Evolutionary conservation across 2,888 invertebrate genomes (phyloP), one percentile per base, ranked within the genome.

Genomic region (Oligia latruncula): DNA sequence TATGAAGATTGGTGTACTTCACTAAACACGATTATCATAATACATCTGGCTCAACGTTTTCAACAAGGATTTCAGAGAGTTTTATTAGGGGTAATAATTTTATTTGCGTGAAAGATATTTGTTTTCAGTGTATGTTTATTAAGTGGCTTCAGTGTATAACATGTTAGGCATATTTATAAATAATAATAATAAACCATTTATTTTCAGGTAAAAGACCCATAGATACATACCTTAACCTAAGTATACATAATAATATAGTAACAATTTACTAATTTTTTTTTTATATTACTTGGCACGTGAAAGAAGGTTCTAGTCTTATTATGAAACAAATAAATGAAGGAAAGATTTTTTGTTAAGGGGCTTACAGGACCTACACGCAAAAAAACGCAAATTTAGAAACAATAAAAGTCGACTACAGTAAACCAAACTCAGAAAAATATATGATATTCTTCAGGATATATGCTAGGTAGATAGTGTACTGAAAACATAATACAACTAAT

Each of bases 1-100:
- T 75, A 78, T 72, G 81, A 81, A 73, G 77, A 84, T 78, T 74
- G 68, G 29, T 77, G 62, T 76, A 43, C 76, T 84, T 80, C 52
- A 64, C 46, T 77, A 64, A 72, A 85, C 52, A 74, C 62, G 49
- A 81, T 76, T 76, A 76, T 76, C 71, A 62, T 84, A 74, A 71
- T 52, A 77, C n/a, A 29, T 74, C 49, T 52, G 15, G 23, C 8
- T 64, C 74, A 81, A 65, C 75, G 55, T 64, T 84, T 68, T 43
- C 13, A 58, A 43, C 0, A 13, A 35, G 46, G 49, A 58, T 78
- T 83, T 40, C 58, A 11, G 4, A 29, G 55, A 64, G 6, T 70
- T 81, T 83, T 83, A 81, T 77, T 66, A n/a, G 5, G 8, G 62
- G 49, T 58, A 55, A 23, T 71, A 60, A 78, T 62, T 81, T 71